These are phyloP conservation scores for Hyles euphorbiae DNA, from an alignment of 1,140 invertebrate species.

Conservation along the genomic window DNA sequence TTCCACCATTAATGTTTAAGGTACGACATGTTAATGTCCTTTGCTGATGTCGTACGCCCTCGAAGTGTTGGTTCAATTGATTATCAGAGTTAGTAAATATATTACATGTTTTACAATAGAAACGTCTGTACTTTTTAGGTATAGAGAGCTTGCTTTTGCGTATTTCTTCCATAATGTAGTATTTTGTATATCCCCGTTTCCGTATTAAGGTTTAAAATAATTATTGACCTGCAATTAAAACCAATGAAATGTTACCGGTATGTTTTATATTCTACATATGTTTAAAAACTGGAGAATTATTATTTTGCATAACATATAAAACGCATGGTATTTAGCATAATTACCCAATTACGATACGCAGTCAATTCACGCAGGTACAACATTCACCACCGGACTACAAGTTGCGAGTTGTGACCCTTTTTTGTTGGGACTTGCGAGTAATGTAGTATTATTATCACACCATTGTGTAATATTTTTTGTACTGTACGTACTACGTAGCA, in stretches of 20 bases:
- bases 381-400: no score
- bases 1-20: slow-evolving; percentile 20
- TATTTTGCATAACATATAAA: no score
- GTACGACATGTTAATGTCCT: slow-evolving; percentile 35
- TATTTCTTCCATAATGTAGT: slow-evolving; percentile 12
- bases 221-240: background rate
- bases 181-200: no score
- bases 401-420: no score
- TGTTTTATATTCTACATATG: background rate
- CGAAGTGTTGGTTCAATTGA: slow-evolving; percentile 60
- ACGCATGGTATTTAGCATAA: no score
- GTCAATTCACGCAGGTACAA: no score
- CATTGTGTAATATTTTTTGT: no score
- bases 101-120: slow-evolving; percentile 48
- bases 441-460: no score
- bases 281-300: no score
- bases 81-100: slow-evolving; percentile 56
- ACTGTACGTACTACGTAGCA: no score
- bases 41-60: slow-evolving; percentile 54
- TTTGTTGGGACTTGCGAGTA: no score
- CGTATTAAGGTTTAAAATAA: background rate
- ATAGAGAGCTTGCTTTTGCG: slow-evolving; percentile 9
- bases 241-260: background rate
- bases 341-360: no score
- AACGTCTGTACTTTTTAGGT: slow-evolving; percentile 38